These are phyloP conservation scores for Pogonomyrmex barbatus DNA, from an alignment of 1,140 invertebrate species.

Conservation along the genomic window DNA sequence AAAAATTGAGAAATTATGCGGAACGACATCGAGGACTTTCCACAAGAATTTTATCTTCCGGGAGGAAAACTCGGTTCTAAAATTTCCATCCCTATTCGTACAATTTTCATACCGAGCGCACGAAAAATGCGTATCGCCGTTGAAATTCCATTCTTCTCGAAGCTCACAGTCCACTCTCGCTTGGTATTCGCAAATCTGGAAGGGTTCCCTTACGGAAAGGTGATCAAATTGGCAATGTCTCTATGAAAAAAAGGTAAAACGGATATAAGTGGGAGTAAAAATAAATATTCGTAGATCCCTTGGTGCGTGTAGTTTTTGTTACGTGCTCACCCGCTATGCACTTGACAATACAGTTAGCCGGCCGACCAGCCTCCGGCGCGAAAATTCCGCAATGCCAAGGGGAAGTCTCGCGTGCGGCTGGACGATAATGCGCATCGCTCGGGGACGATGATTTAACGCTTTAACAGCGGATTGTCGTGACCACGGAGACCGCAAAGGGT, in stretches of 20 bases:
- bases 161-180: neutral
- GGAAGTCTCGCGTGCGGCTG: conserved; percentile 40
- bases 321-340: neutral
- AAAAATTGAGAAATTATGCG: neutral
- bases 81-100: conserved; percentile 18
- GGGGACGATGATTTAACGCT: conserved; percentile 72
- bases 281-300: neutral
- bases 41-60: neutral
- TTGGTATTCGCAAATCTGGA: too few species aligned
- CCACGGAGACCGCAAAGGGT: conserved; percentile 69
- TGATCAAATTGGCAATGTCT: neutral
- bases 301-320: conserved; percentile 27
- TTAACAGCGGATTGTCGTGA: conserved; percentile 69
- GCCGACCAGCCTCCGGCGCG: neutral
- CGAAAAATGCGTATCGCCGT: neutral
- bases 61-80: neutral
- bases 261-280: neutral
- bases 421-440: conserved; percentile 65
- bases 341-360: neutral
- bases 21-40: neutral
- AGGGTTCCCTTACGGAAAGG: neutral
- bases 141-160: neutral
- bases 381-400: conserved; percentile 49
- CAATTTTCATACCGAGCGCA: neutral
- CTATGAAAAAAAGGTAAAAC: neutral